Conservation (phyloP, 2,888 invertebrate genomes). For the Xestobium rufovillosum region DNA sequence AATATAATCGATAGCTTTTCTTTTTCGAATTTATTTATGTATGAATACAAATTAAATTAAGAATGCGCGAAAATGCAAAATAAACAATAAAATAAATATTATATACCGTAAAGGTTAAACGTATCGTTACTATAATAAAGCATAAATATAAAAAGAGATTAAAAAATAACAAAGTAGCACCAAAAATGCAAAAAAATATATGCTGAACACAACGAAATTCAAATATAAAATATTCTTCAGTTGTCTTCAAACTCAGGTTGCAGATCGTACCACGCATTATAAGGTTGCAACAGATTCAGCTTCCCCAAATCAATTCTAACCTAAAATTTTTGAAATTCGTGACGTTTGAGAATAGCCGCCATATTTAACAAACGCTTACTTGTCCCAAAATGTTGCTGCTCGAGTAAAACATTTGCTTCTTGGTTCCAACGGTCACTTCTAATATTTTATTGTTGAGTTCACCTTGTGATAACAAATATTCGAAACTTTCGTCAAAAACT, state of each 20-base stretch:
- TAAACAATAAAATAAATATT: too few species aligned
- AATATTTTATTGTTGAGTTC: constrained; percentile 71
- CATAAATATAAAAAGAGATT: too few species aligned
- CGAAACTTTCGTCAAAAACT: constrained; percentile 84
- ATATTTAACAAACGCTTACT: constrained; percentile 41
- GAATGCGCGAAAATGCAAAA: too few species aligned
- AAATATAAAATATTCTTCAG: constrained; percentile 6
- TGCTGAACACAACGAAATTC: too few species aligned
- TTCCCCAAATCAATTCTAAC: constrained; percentile 59
- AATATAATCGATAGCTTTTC: too few species aligned
- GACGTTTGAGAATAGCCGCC: not conserved
- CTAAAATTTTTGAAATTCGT: constrained; percentile 41
- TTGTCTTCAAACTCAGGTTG: constrained; percentile 24
- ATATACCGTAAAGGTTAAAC: too few species aligned
- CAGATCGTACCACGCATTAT: constrained; percentile 69
- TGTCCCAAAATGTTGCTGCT: constrained; percentile 79
- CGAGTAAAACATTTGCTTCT: constrained; percentile 74
- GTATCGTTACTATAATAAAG: too few species aligned
- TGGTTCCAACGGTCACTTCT: constrained; percentile 82
- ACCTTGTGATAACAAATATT: constrained; percentile 75
- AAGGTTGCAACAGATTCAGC: constrained; percentile 63
- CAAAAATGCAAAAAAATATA: too few species aligned
- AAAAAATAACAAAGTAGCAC: too few species aligned
- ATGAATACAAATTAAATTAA: too few species aligned
- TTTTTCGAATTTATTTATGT: too few species aligned